A percentile compares a stretch with the other conserved stretches of the same genome.
phyloP scores from a whole-genome alignment of 1,140 invertebrate genomes.

The Solenopsis fugax region DNA sequence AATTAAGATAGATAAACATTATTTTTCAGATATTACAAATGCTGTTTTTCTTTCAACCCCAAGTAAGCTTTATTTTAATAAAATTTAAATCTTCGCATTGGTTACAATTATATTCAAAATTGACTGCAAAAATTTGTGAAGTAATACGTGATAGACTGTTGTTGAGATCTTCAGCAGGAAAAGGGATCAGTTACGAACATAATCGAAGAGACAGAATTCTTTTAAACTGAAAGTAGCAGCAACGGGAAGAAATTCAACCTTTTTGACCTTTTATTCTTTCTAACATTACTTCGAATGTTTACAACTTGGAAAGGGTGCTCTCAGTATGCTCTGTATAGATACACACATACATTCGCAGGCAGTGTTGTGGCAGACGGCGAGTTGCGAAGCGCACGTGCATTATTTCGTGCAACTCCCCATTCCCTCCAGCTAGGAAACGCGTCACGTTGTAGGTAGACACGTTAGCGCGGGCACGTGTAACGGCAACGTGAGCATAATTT shows the following conservation, averaged over 20 bases:
- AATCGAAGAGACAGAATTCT: background rate
- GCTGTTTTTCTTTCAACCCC: background rate
- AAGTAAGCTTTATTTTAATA: background rate
- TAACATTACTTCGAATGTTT: background rate
- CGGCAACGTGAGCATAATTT: slow-evolving; percentile 67
- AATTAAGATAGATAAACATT: background rate
- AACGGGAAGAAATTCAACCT: background rate
- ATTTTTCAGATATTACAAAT: background rate
- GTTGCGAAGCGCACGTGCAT: slow-evolving; percentile 62
- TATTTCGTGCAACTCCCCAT: slow-evolving; percentile 59
- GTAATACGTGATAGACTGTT: background rate
- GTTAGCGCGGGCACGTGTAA: slow-evolving; percentile 59
- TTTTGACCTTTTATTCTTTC: background rate
- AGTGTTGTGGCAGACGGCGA: slow-evolving; percentile 16
- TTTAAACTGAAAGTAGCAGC: background rate
- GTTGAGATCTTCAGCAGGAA: background rate
- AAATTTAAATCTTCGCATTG: background rate
- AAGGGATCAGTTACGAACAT: background rate
- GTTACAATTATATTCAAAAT: background rate
- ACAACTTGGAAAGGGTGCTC: background rate
- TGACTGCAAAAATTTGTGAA: background rate
- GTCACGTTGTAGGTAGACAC: slow-evolving; percentile 62
- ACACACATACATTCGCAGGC: background rate
- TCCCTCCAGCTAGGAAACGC: slow-evolving; percentile 48
- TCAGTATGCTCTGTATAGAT: background rate